These are phyloP conservation scores for Thereva unica DNA, from an alignment of 2,888 invertebrate genomes.

Conservation along the genomic window DNA sequence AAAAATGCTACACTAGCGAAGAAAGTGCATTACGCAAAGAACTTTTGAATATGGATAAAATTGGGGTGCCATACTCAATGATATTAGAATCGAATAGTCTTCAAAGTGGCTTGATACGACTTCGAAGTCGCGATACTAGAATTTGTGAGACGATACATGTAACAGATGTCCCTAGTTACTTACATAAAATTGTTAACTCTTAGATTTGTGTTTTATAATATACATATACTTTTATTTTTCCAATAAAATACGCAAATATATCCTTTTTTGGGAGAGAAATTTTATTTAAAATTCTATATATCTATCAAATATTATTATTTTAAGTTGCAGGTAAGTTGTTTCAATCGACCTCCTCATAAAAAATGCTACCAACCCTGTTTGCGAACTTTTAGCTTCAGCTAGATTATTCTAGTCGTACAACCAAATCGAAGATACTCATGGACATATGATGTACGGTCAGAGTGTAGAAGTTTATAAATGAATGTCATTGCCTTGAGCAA, in stretches of 20 bases:
- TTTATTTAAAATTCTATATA: not conserved
- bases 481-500: no score
- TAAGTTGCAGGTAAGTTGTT: no score
- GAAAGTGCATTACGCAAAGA: constrained; percentile 49
- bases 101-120: constrained; percentile 69
- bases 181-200: constrained; percentile 60
- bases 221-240: no score
- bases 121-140: constrained; percentile 69
- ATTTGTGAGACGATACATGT: constrained; percentile 74
- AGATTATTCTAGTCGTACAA: no score
- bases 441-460: no score
- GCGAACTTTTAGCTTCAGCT: no score
- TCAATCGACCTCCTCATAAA: no score
- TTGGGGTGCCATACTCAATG: constrained; percentile 75
- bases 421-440: no score
- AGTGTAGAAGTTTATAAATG: no score
- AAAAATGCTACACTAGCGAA: constrained; percentile 45
- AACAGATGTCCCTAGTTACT: constrained; percentile 66
- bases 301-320: not conserved
- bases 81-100: constrained; percentile 71
- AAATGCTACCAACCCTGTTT: no score
- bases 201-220: constrained; percentile 15
- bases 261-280: not conserved
- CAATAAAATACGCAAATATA: not conserved
- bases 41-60: constrained; percentile 61